Evolutionary conservation across 2,797 vertebrate genomes (phyloP).

Genomic region (Gobionotothen gibberifrons): DNA sequence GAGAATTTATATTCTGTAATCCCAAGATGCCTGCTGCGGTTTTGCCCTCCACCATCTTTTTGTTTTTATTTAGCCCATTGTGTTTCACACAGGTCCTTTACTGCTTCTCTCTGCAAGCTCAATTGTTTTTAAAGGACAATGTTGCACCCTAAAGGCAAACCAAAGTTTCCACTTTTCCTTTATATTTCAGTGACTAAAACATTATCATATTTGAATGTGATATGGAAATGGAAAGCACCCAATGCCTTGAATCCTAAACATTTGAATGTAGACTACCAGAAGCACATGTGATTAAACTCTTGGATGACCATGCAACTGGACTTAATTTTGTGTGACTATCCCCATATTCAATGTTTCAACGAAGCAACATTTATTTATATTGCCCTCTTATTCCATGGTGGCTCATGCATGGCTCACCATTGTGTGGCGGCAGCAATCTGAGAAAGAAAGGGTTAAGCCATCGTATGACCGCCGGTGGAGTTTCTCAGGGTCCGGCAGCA

Average conservation of each 20-base stretch:
- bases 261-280: background rate
- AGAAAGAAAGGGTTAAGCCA: too few species aligned
- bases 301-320: background rate
- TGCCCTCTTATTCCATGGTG: background rate
- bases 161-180: background rate
- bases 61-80: slow-evolving; percentile 23
- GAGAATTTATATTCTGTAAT: slow-evolving; percentile 16
- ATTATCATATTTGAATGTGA: background rate
- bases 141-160: background rate
- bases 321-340: background rate
- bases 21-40: slow-evolving; percentile 8
- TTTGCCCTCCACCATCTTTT: slow-evolving; percentile 1
- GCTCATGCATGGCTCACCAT: background rate
- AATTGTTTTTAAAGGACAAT: background rate
- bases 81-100: background rate
- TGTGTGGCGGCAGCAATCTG: too few species aligned
- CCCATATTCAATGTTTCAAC: background rate
- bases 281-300: background rate
- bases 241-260: too few species aligned
- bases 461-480: too few species aligned
- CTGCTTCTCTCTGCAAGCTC: background rate
- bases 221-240: background rate
- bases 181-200: background rate
- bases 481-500: too few species aligned
- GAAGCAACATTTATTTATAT: background rate